A percentile compares a stretch with the other conserved stretches of the same genome.
These are phyloP conservation scores for Leucania comma DNA, from an alignment of 2,888 invertebrate species.

Conservation along the genomic window DNA sequence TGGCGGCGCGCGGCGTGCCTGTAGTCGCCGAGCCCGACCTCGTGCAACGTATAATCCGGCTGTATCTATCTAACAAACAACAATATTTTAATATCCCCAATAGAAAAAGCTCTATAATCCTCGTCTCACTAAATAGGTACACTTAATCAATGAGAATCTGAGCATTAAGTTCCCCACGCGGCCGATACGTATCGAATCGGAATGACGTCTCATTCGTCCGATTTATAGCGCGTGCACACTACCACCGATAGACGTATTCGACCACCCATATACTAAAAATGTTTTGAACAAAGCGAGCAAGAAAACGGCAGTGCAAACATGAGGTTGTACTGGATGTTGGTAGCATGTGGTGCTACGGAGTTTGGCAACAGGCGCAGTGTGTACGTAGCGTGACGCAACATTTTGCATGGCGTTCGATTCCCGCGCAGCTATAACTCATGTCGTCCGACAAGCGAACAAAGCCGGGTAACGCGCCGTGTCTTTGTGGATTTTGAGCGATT, in stretches of 20 bases:
- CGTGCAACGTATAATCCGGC: slow-evolving; percentile 34
- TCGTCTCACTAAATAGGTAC: slow-evolving; percentile 82
- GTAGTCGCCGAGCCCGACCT: slow-evolving; percentile 18
- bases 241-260: slow-evolving; percentile 62
- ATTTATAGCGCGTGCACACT: slow-evolving; percentile 82
- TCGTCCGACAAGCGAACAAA: slow-evolving; percentile 86
- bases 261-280: slow-evolving; percentile 66
- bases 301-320: slow-evolving; percentile 54
- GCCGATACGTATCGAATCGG: slow-evolving; percentile 87
- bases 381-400: slow-evolving; percentile 86
- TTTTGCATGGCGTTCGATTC: slow-evolving; percentile 86
- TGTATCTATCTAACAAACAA: slow-evolving; percentile 45
- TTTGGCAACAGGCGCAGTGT: slow-evolving; percentile 62
- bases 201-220: slow-evolving; percentile 89
- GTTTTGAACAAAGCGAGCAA: slow-evolving; percentile 3
- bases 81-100: slow-evolving; percentile 65
- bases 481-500: slow-evolving; percentile 89
- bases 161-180: slow-evolving; percentile 83
- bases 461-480: slow-evolving; percentile 89
- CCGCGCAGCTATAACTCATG: slow-evolving; percentile 83
- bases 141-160: slow-evolving; percentile 86
- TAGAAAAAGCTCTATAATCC: slow-evolving; percentile 75
- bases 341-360: slow-evolving; percentile 69
- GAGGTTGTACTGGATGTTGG: slow-evolving; percentile 8
- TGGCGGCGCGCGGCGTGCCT: slow-evolving; percentile 29